Conservation (phyloP, 2,888 invertebrate genomes). For the Dastarcus helophoroides region DNA sequence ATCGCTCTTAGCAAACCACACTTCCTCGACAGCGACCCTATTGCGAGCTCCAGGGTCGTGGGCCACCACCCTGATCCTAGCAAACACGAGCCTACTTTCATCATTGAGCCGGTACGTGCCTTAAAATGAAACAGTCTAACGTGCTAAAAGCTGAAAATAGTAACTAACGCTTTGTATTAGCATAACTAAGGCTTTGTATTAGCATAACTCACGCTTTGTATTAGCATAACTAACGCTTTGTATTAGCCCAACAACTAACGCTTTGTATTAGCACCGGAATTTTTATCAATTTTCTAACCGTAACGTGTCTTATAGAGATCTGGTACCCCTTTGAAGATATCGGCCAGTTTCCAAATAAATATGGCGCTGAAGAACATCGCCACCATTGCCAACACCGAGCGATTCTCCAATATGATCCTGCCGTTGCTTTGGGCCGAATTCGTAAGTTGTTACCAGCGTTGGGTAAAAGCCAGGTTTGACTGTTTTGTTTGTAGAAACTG, state of each 20-base stretch:
- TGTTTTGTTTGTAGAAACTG: slow-evolving; percentile 50
- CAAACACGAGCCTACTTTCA: slow-evolving; percentile 57
- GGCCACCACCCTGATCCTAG: slow-evolving; percentile 48
- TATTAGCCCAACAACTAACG: no score
- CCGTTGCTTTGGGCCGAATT: slow-evolving; percentile 86
- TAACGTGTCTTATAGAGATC: slow-evolving; percentile 38
- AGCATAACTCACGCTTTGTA: slow-evolving; percentile 5
- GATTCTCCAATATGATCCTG: slow-evolving; percentile 59
- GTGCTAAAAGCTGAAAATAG: no score
- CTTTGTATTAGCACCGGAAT: no score
- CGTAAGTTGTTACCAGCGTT: slow-evolving; percentile 55
- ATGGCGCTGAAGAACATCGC: slow-evolving; percentile 65
- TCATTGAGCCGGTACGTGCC: slow-evolving; percentile 64
- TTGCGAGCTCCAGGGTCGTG: slow-evolving; percentile 51
- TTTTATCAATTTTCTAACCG: no score
- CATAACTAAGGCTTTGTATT: no score
- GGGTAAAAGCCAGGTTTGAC: not conserved
- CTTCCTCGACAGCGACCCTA: slow-evolving; percentile 62
- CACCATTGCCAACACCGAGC: slow-evolving; percentile 51
- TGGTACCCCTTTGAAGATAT: slow-evolving; percentile 67
- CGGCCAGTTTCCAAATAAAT: slow-evolving; percentile 77
- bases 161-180: no score
- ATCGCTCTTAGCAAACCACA: slow-evolving; percentile 83
- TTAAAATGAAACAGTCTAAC: no score
- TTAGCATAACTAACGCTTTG: no score